These are phyloP conservation scores for Clangula hyemalis DNA, from an alignment of 2,797 vertebrate species.

Conservation along the genomic window DNA sequence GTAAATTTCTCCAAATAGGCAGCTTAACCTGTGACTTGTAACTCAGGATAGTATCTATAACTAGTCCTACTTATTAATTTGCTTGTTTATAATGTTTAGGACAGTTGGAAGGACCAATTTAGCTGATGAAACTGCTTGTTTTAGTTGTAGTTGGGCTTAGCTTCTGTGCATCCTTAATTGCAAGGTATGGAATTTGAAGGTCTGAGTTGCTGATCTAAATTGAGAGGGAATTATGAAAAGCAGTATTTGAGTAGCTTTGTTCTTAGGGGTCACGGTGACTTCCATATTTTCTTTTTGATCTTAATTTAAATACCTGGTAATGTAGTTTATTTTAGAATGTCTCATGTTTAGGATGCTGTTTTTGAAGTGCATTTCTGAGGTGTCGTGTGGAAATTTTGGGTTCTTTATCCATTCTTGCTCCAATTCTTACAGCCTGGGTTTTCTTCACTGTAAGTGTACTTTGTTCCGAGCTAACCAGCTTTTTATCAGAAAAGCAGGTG, in stretches of 20 bases:
- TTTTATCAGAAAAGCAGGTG: not conserved
- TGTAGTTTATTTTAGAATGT: not conserved
- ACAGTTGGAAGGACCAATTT: not conserved
- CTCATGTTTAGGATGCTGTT: not conserved
- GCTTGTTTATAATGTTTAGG: not conserved
- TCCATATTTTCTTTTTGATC: not conserved
- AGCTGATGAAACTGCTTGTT: not conserved
- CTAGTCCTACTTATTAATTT: not conserved
- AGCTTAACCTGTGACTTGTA: not conserved
- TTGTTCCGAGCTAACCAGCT: constrained; percentile 9
- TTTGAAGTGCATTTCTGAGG: not conserved
- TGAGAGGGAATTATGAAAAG: constrained; percentile 4
- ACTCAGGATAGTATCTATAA: not conserved
- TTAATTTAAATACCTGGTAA: not conserved
- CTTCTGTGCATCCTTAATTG: not conserved
- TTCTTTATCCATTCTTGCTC: not conserved
- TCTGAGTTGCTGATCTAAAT: not conserved
- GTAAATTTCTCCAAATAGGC: not conserved
- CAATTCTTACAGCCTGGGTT: not conserved
- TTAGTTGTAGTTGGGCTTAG: not conserved
- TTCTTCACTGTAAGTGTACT: not conserved
- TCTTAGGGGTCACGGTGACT: not conserved
- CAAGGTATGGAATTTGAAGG: not conserved
- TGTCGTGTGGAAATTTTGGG: not conserved
- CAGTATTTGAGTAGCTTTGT: not conserved